Evolutionary conservation across 2,888 invertebrate species (phyloP).

Genomic region (Tinea semifulvella): DNA sequence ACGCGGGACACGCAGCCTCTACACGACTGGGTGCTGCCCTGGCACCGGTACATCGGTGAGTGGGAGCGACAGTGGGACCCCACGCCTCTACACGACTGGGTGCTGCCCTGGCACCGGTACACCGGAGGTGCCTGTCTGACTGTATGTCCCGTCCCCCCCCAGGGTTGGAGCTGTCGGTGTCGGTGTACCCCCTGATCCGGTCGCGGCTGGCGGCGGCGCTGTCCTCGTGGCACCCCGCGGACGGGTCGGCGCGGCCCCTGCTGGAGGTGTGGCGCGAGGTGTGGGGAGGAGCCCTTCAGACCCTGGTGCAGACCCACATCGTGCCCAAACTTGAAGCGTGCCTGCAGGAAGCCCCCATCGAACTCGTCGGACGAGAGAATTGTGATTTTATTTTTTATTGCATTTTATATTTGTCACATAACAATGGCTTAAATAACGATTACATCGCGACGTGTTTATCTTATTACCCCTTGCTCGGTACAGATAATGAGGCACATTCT

Average conservation of each 20-base stretch:
- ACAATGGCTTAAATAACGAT: too few relatives aligned
- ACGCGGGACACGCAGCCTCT: constrained; percentile 93
- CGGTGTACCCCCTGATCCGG: constrained; percentile 89
- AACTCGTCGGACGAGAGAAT: constrained; percentile 19
- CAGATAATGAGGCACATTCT: too few relatives aligned
- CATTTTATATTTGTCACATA: too few relatives aligned
- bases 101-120: constrained; percentile 89
- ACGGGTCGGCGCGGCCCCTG: constrained; percentile 91
- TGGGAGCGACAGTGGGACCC: constrained; percentile 98
- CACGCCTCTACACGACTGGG: constrained; percentile 95
- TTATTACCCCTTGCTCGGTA: too few relatives aligned
- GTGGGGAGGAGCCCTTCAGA: constrained; percentile 62
- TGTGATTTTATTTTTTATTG: neutral
- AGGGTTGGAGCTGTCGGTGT: constrained; percentile 58
- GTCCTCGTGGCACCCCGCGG: constrained; percentile 95
- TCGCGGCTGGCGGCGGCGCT: constrained; percentile 87
- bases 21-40: constrained; percentile 97
- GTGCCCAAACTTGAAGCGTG: constrained; percentile 86
- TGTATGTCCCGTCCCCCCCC: constrained; percentile 91
- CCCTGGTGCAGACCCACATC: constrained; percentile 85
- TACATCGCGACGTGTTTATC: too few relatives aligned
- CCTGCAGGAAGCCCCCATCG: constrained; percentile 58
- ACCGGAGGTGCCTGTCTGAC: constrained; percentile 84
- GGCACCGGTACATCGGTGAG: constrained; percentile 66
- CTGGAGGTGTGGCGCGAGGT: constrained; percentile 87